These are phyloP conservation scores for Papilio polytes DNA, from an alignment of 1,140 invertebrate genomes.

Conservation along the genomic window DNA sequence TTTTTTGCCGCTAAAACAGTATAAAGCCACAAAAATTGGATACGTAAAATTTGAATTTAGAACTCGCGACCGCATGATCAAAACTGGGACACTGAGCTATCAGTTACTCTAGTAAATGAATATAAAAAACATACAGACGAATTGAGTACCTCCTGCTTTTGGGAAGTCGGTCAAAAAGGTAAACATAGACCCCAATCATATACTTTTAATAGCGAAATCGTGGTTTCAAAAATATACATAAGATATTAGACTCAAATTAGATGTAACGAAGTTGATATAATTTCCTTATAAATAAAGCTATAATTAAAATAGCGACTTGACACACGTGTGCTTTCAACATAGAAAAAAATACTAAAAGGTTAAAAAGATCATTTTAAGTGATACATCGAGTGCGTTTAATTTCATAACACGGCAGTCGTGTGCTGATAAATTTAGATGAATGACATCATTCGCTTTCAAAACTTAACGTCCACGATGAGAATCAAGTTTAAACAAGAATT, in stretches of 20 bases:
- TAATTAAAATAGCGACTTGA: not conserved
- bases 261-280: not conserved
- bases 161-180: no score
- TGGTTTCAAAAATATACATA: not conserved
- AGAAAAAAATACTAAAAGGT: conserved; percentile 41
- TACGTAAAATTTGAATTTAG: not conserved
- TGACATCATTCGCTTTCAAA: conserved; percentile 68
- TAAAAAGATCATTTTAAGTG: conserved; percentile 26
- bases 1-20: not conserved
- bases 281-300: not conserved
- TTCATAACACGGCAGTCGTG: conserved; percentile 40
- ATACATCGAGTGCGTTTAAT: not conserved
- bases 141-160: no score
- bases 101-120: no score
- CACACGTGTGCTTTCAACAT: not conserved
- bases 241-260: not conserved
- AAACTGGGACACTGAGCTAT: not conserved
- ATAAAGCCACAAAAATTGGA: not conserved
- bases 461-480: conserved; percentile 51
- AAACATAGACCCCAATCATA: not conserved
- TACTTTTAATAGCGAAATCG: not conserved
- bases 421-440: conserved; percentile 53
- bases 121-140: no score
- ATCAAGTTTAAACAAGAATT: conserved; percentile 3
- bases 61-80: not conserved